Base-by-base conservation (phyloP, 2,113 vertebrate species). In the Scophthalmus maximus region DNA sequence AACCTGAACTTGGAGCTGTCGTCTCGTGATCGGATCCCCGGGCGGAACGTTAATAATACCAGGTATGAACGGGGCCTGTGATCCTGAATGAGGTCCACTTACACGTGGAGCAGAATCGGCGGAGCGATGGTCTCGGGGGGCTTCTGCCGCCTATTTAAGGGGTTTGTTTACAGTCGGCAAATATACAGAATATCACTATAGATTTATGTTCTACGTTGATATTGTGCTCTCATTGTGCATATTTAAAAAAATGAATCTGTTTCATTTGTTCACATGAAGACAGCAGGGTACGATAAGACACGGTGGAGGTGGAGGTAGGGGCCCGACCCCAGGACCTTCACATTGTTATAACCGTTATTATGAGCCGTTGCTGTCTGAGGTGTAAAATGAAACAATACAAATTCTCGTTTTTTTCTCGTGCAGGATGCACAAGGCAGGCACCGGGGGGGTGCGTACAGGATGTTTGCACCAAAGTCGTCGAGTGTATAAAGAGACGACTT, bases 351-450 rank as follows among this genome's bases (percentile, higher is more conserved):
- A n/a, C n/a, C n/a, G n/a, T n/a, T n/a, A n/a, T n/a, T n/a, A 4
- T 27, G 14, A 17, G 14, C 20, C 23, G 1, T 27, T 15, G 15
- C 47, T 11, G 36, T 29, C 20, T 46, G 38, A n/a, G 26, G 17
- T 2, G 36, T 68, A 55, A 68, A 58, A 32, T 34, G 17, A 82
- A 79, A 88, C 76, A 82, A 84, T 66, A 27, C 73, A 68, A 60
- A 84, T 79, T 74, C 25, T 76, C 73, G 38, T 36, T 40, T 6
- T 40, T 6, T 55, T 29, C 44, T 34, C 29, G 11, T 63, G 76
- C 87, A 87, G 85, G 79, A 78, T 78, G 73, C 55, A 69, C 17
- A 23, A 36, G 63, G 62, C 70, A 60, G 49, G n/a, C n/a, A n/a
- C 22, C 25, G 73, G 72, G 66, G 20, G 59, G 30, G 76, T 49